These are phyloP conservation scores for Ophion slaviceki DNA, from an alignment of 2,888 invertebrate genomes.

Conservation along the genomic window DNA sequence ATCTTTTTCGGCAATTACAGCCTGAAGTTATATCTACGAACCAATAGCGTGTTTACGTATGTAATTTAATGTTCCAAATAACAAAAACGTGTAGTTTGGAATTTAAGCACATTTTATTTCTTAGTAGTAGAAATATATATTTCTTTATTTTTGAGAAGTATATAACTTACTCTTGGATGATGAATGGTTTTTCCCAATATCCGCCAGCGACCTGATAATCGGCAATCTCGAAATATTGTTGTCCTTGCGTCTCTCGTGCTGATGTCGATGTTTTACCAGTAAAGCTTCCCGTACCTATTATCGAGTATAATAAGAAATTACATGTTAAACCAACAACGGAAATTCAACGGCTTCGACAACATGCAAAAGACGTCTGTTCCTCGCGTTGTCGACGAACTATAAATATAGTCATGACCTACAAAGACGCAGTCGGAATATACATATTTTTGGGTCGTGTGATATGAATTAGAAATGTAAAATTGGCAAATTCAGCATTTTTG, in stretches of 20 bases:
- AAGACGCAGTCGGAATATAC: too few species aligned
- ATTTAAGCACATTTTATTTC: too few species aligned
- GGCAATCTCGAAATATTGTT: conserved; percentile 92
- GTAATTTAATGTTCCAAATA: too few species aligned
- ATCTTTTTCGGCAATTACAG: too few species aligned
- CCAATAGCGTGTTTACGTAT: too few species aligned
- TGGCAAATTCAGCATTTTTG: too few species aligned
- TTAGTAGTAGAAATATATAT: neutral
- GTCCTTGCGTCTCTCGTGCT: conserved; percentile 92
- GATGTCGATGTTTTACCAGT: conserved; percentile 95
- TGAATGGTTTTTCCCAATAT: conserved; percentile 97
- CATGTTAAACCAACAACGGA: neutral
- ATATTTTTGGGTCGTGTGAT: too few species aligned
- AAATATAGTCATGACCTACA: neutral
- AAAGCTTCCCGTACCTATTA: conserved; percentile 90
- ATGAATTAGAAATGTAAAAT: too few species aligned
- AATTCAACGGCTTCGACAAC: neutral
- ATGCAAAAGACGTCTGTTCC: neutral
- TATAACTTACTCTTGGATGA: conserved; percentile 95
- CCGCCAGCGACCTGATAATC: conserved; percentile 96
- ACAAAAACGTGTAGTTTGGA: too few species aligned
- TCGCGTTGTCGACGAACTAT: too few species aligned
- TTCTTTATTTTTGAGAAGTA: neutral
- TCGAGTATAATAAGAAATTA: neutral
- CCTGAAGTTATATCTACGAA: too few species aligned